These are phyloP conservation scores for Apoda limacodes DNA, from an alignment of 2,888 invertebrate species.

Conservation along the genomic window DNA sequence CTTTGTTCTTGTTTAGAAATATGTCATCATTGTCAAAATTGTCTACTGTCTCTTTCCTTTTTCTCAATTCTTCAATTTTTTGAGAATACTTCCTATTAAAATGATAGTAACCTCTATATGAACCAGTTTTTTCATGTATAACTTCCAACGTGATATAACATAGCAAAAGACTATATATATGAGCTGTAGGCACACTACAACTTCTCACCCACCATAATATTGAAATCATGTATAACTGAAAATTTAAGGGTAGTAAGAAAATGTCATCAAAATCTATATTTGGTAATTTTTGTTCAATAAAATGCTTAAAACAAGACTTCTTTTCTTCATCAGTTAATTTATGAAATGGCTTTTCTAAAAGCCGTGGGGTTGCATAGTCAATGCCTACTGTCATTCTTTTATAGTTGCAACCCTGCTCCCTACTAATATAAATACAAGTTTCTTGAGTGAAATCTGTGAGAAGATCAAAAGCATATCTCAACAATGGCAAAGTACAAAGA, in stretches of 20 bases:
- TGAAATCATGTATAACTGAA: conserved; percentile 70
- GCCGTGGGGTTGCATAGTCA: conserved; percentile 31
- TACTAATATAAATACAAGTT: conserved; percentile 42
- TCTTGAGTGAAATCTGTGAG: conserved; percentile 47
- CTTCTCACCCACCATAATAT: conserved; percentile 71
- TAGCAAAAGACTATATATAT: conserved; percentile 70
- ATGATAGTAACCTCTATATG: conserved; percentile 51
- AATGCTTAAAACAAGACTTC: conserved; percentile 49
- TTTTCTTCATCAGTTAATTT: conserved; percentile 36
- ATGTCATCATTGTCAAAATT: conserved; percentile 30
- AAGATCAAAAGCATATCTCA: conserved; percentile 70
- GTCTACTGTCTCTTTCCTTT: conserved; percentile 13
- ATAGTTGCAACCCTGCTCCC: conserved; percentile 39
- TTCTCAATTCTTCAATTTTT: conserved; percentile 40
- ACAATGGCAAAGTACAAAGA: conserved; percentile 69
- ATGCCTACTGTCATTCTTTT: conserved; percentile 33
- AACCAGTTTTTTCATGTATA: conserved; percentile 70
- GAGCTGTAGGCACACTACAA: conserved; percentile 46
- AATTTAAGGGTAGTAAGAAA: conserved; percentile 61
- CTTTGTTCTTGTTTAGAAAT: conserved; percentile 53
- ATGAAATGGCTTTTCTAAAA: conserved; percentile 28
- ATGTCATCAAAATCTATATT: conserved; percentile 39
- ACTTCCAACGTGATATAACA: conserved; percentile 69
- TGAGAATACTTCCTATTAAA: conserved; percentile 57
- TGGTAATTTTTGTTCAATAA: conserved; percentile 53